Conservation (phyloP, 2,888 invertebrate genomes). For the Apodemia duryi region DNA sequence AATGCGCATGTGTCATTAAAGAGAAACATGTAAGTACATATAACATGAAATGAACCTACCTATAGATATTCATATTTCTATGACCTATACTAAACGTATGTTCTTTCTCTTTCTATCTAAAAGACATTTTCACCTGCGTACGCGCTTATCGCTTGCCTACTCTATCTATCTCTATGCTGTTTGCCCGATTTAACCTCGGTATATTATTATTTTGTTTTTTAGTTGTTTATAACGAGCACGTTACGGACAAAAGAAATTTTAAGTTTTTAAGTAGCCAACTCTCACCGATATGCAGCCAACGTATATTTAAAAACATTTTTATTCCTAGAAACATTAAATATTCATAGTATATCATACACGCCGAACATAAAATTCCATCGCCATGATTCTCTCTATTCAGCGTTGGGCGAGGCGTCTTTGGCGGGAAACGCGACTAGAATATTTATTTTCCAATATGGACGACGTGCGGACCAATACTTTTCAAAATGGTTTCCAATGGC, state of each 20-base stretch:
- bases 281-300: slow-evolving; percentile 1
- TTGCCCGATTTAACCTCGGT: too few relatives aligned
- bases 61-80: too few relatives aligned
- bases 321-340: slow-evolving; percentile 53
- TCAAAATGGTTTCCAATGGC: slow-evolving; percentile 41
- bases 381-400: slow-evolving; percentile 73
- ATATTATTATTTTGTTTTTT: too few relatives aligned
- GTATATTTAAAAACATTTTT: slow-evolving; percentile 34
- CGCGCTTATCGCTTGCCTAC: too few relatives aligned
- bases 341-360: slow-evolving; percentile 59
- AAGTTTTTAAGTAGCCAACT: background rate
- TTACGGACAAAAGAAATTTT: background rate
- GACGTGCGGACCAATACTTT: slow-evolving; percentile 45
- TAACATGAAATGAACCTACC: too few relatives aligned
- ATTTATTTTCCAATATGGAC: slow-evolving; percentile 46
- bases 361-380: slow-evolving; percentile 63
- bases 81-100: too few relatives aligned
- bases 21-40: too few relatives aligned
- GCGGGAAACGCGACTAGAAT: slow-evolving; percentile 61
- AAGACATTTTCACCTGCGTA: too few relatives aligned
- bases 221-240: too few relatives aligned
- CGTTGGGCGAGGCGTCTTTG: slow-evolving; percentile 70
- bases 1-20: too few relatives aligned
- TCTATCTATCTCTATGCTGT: too few relatives aligned
- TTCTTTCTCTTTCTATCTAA: too few relatives aligned